These are phyloP conservation scores for Mus pahari DNA, from an alignment of 2,113 vertebrate species.

Conservation along the genomic window DNA sequence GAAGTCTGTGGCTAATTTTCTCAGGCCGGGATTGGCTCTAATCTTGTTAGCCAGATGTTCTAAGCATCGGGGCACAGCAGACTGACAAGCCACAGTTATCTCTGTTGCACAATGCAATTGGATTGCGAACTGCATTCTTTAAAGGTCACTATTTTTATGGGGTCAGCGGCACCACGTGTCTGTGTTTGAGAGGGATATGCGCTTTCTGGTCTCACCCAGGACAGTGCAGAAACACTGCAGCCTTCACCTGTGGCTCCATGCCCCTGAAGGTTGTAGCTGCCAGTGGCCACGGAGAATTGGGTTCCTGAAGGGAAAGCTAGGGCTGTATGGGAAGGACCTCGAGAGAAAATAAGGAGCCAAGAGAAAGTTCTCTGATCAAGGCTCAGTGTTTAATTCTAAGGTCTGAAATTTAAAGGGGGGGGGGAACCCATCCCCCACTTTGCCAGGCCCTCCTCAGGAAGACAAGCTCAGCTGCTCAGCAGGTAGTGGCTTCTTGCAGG, in stretches of 20 bases:
- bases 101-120: conserved; percentile 56
- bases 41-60: conserved; percentile 77
- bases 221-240: neutral
- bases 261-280: neutral
- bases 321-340: too few species aligned
- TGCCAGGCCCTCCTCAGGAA: too few species aligned
- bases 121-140: conserved; percentile 44
- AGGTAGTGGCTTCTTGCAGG: too few species aligned
- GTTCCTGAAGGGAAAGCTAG: too few species aligned
- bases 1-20: conserved; percentile 50
- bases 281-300: too few species aligned
- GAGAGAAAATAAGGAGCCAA: too few species aligned
- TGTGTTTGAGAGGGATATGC: neutral
- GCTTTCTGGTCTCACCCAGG: neutral
- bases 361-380: too few species aligned
- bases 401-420: too few species aligned
- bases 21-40: conserved; percentile 8
- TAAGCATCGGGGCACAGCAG: conserved; percentile 35
- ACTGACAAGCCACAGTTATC: neutral
- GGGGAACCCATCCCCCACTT: too few species aligned
- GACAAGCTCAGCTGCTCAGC: too few species aligned
- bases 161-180: conserved; percentile 31
- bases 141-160: conserved; percentile 41
- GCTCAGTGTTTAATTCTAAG: too few species aligned
- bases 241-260: neutral